Conservation (phyloP, 1,140 invertebrate species). For the Drosophila mayri region DNA sequence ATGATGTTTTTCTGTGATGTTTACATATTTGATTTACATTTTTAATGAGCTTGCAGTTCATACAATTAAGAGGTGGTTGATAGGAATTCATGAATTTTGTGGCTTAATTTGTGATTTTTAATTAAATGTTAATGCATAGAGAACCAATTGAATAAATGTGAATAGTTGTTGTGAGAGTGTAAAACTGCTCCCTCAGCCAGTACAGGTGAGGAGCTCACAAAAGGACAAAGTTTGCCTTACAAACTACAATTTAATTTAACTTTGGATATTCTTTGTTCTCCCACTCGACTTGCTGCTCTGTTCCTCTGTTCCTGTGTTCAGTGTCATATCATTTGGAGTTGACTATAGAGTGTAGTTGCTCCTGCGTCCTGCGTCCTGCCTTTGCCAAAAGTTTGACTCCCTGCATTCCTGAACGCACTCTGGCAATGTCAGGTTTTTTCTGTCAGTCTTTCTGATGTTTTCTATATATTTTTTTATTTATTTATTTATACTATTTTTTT, state of each 20-base stretch:
- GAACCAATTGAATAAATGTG: slow-evolving; percentile 52
- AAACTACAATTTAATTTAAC: slow-evolving; percentile 85
- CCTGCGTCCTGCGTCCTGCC: neutral
- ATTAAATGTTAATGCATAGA: slow-evolving; percentile 55
- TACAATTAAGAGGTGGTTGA: slow-evolving; percentile 33
- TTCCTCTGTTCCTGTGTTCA: slow-evolving; percentile 34
- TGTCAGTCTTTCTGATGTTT: slow-evolving; percentile 46
- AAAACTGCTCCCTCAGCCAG: neutral
- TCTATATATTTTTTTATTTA: slow-evolving; percentile 20
- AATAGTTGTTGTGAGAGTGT: neutral
- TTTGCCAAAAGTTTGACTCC: slow-evolving; percentile 23
- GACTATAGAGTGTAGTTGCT: slow-evolving; percentile 30
- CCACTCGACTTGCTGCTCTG: slow-evolving; percentile 32
- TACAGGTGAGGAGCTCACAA: slow-evolving; percentile 39
- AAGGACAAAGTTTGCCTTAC: slow-evolving; percentile 77
- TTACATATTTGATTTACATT: slow-evolving; percentile 66
- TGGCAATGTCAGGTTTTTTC: slow-evolving; percentile 39
- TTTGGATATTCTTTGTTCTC: slow-evolving; percentile 83
- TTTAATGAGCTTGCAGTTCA: slow-evolving; percentile 72
- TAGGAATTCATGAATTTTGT: slow-evolving; percentile 62
- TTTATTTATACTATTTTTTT: slow-evolving; percentile 8
- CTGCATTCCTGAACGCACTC: slow-evolving; percentile 58
- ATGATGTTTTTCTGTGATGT: slow-evolving; percentile 32
- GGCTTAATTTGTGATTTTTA: slow-evolving; percentile 57
- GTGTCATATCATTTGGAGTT: slow-evolving; percentile 66